Evolutionary conservation across 1,140 invertebrate species (phyloP).

Genomic region (Geopemphigus sp.): DNA sequence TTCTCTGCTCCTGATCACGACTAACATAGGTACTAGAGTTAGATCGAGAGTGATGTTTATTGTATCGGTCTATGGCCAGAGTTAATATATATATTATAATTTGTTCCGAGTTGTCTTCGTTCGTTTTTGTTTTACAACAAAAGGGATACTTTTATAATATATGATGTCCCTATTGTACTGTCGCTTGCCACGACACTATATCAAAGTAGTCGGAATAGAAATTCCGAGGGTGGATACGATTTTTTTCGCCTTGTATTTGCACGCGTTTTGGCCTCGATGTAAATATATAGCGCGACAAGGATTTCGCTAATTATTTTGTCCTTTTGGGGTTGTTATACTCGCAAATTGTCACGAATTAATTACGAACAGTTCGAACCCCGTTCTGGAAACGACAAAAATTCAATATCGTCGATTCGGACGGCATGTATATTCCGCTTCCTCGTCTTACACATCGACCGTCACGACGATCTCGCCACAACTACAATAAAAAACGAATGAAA

Average conservation of each 20-base stretch:
- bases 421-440: not conserved
- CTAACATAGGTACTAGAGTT: too few relatives aligned
- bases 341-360: not conserved
- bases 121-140: too few relatives aligned
- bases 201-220: not conserved
- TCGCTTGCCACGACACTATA: not conserved
- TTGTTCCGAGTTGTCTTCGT: too few relatives aligned
- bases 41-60: too few relatives aligned
- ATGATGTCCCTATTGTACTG: too few relatives aligned
- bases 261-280: not conserved
- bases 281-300: not conserved
- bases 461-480: not conserved
- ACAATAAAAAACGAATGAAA: constrained; percentile 12
- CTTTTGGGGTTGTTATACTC: not conserved
- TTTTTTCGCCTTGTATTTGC: not conserved
- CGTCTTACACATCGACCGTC: not conserved
- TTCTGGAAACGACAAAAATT: not conserved
- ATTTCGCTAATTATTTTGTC: not conserved
- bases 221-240: not conserved
- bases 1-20: too few relatives aligned
- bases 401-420: not conserved
- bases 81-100: too few relatives aligned
- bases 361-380: not conserved
- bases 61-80: too few relatives aligned
- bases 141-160: too few relatives aligned